These are phyloP conservation scores for Cynoglossus semilaevis DNA, from an alignment of 2,113 vertebrate genomes.

Conservation along the genomic window DNA sequence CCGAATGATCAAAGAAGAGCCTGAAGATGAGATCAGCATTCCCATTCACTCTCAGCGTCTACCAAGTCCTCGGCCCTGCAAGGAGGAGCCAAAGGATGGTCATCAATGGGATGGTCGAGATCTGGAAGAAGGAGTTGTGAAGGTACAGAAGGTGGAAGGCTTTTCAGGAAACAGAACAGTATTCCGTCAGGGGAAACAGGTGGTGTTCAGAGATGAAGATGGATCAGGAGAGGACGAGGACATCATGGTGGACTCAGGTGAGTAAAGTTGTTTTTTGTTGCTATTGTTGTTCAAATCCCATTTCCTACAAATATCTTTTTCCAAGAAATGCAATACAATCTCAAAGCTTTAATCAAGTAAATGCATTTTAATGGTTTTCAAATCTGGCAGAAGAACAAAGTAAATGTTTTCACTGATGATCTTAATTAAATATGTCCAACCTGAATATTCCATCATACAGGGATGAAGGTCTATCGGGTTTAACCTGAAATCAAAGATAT, in stretches of 20 bases:
- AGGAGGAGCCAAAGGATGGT: conserved; percentile 67
- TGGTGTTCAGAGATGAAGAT: conserved; percentile 94
- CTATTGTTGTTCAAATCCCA: no score
- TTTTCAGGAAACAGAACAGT: conserved; percentile 85
- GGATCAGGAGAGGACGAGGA: conserved; percentile 92
- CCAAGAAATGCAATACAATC: no score
- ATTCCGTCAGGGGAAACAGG: conserved; percentile 95
- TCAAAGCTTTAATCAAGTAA: no score
- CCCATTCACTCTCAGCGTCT: conserved; percentile 50
- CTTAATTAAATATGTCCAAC: no score
- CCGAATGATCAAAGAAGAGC: conserved; percentile 82
- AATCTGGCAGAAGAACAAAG: no score
- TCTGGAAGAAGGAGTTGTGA: conserved; percentile 66
- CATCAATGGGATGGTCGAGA: conserved; percentile 56
- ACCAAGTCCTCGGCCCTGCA: conserved; percentile 47
- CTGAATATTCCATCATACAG: no score
- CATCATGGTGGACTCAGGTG: conserved; percentile 98
- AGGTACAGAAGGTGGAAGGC: conserved; percentile 70
- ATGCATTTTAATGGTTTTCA: no score
- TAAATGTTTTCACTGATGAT: no score
- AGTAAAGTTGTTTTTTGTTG: conserved; percentile 3
- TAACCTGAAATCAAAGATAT: no score
- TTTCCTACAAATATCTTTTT: no score
- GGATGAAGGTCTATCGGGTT: no score
- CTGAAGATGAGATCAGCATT: conserved; percentile 78